Conservation (phyloP, 2,888 invertebrate species). For the Amorpha juglandis region DNA sequence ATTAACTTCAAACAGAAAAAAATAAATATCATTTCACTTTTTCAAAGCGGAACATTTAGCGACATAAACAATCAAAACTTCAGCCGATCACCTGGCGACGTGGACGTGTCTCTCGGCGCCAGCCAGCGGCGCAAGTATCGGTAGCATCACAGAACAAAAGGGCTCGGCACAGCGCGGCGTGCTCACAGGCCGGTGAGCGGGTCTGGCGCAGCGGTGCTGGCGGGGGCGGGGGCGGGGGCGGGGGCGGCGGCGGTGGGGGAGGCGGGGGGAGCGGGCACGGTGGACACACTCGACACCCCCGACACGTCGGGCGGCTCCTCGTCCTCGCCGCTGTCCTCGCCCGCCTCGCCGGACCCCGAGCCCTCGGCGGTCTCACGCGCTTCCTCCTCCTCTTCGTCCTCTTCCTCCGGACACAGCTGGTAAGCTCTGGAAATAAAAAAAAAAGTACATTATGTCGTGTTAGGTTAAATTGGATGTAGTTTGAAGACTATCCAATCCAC, state of each 20-base stretch:
- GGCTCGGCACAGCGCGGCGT: constrained; percentile 54
- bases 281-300: constrained; percentile 35
- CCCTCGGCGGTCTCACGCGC: constrained; percentile 58
- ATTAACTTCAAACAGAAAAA: constrained; percentile 65
- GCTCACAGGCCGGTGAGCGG: constrained; percentile 47
- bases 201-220: constrained; percentile 38
- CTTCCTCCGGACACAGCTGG: constrained; percentile 78
- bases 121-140: constrained; percentile 52
- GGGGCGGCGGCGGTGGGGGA: constrained; percentile 32
- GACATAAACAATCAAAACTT: constrained; percentile 54
- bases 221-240: constrained; percentile 34
- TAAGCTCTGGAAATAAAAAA: constrained; percentile 61
- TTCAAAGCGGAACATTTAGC: constrained; percentile 73
- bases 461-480: no score
- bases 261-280: not conserved
- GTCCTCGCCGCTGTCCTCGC: constrained; percentile 58
- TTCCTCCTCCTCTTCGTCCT: constrained; percentile 79
- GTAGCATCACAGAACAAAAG: constrained; percentile 78
- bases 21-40: constrained; percentile 79
- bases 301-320: constrained; percentile 40
- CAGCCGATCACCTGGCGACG: constrained; percentile 10
- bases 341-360: constrained; percentile 59
- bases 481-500: no score
- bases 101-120: constrained; percentile 21
- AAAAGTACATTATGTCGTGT: not conserved